Evolutionary conservation across 2,797 vertebrate genomes (phyloP), one percentile per base, ranked within the genome.

Genomic region (Silurus lanzhouensis): DNA sequence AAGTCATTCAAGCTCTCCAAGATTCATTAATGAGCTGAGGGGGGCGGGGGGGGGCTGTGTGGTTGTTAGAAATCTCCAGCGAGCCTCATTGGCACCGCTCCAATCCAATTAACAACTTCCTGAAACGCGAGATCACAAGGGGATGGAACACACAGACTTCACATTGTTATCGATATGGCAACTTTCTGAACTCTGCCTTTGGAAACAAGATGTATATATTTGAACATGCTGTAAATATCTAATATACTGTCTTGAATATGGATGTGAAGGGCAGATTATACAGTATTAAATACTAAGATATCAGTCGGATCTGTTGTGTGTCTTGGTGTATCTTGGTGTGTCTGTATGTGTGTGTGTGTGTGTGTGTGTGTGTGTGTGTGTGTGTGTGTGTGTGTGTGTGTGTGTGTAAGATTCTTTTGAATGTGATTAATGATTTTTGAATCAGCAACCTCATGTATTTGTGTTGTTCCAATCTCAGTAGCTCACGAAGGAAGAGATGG

Each of bases 151-250:
- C 86, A 57, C 82, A 76, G 48, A 67, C 71, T 44, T 83, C 80
- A 20, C 85, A 19, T 76, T 70, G 83, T 87, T 87, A 68, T 74
- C 83, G 48, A 74, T 78, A 44, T 58, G 77, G 77, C 44, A 77
- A 55, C 44, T 79, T 79, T 83, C 31, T 71, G 52, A 66, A 75
- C 83, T 90, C 81, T 86, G 81, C 76, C 83, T 64, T 55, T 77
- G 76, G 64, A 83, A 58, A 84, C 81, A 76, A 55, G 85, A 88
- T 87, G 84, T 89, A 86, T 77, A 87, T 86, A 84, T 86, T 55
- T 68, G 63, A 89, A 85, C 87, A 86, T 88, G 76, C 66, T 90
- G 90, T 89, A 89, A 83, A 89, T 88, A 89, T 88, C 70, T 86
- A 77, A 89, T 90, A 60, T 88, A 82, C 80, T 87, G 84, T 90